Evolutionary conservation across 1,140 invertebrate species (phyloP).

Genomic region (Pristionchus pacificus): DNA sequence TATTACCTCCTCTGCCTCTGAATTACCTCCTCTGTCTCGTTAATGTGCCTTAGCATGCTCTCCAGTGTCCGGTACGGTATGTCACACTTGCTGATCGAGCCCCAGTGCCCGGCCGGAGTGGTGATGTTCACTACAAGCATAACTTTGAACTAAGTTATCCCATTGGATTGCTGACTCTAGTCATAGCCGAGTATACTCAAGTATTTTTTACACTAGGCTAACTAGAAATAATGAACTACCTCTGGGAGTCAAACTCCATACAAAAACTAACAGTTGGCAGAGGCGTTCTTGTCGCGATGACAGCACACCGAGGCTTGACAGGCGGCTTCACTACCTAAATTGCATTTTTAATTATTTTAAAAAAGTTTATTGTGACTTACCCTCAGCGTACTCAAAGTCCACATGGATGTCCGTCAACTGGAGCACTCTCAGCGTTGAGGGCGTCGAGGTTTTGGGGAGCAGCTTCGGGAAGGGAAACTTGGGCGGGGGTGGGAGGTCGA

Average conservation of each 20-base stretch:
- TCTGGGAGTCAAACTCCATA: not conserved
- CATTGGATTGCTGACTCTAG: conserved; percentile 5
- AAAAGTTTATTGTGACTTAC: not conserved
- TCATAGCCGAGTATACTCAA: not conserved
- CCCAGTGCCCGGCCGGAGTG: conserved; percentile 52
- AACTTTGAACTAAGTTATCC: not conserved
- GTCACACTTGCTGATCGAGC: conserved; percentile 48
- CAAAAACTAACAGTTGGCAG: not conserved
- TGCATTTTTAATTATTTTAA: not conserved
- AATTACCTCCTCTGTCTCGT: conserved; percentile 36
- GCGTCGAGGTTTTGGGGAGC: not conserved
- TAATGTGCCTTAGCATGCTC: conserved; percentile 48
- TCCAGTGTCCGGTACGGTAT: conserved; percentile 44
- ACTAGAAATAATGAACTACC: not conserved
- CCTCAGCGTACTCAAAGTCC: conserved; percentile 56
- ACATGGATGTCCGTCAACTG: conserved; percentile 63
- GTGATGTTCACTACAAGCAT: not conserved
- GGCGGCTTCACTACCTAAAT: conserved; percentile 54
- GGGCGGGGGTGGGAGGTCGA: not conserved
- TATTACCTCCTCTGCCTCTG: too few species aligned
- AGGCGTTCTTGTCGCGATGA: conserved; percentile 34
- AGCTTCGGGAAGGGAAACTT: not conserved
- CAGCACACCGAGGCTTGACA: conserved; percentile 62
- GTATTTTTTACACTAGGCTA: not conserved
- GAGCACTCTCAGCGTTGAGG: conserved; percentile 53